A percentile compares a stretch with the other conserved stretches of the same genome.
phyloP scores from a whole-genome alignment of 2,888 invertebrate genomes.

The Hartigia nigra region DNA sequence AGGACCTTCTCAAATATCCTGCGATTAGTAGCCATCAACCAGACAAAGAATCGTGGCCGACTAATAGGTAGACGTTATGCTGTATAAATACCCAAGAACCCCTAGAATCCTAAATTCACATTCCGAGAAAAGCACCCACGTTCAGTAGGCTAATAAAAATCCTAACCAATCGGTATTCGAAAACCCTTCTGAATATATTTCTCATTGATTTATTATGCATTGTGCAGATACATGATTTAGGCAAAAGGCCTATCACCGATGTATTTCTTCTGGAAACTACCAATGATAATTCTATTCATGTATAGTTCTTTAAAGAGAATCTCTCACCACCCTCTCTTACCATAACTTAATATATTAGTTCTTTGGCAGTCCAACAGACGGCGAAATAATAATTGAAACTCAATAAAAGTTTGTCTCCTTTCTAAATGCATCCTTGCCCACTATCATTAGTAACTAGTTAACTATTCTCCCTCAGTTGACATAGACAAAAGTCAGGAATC shows the following conservation, averaged over 20 bases:
- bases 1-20: background rate
- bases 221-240: background rate
- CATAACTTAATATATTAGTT: background rate
- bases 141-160: background rate
- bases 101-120: background rate
- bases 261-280: background rate
- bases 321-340: background rate
- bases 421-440: background rate
- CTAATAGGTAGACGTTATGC: background rate
- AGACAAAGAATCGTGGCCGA: background rate
- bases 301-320: background rate
- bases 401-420: background rate
- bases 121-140: background rate
- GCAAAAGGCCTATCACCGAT: background rate
- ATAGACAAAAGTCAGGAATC: background rate
- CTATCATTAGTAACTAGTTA: background rate
- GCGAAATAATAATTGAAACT: background rate
- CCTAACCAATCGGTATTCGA: background rate
- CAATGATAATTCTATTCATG: background rate
- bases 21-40: background rate
- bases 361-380: background rate
- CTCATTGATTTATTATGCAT: background rate
- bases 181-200: background rate
- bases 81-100: background rate
- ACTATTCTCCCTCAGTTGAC: background rate